Evolutionary conservation across 2,113 vertebrate species (phyloP).

Genomic region (Pterocles gutturalis): DNA sequence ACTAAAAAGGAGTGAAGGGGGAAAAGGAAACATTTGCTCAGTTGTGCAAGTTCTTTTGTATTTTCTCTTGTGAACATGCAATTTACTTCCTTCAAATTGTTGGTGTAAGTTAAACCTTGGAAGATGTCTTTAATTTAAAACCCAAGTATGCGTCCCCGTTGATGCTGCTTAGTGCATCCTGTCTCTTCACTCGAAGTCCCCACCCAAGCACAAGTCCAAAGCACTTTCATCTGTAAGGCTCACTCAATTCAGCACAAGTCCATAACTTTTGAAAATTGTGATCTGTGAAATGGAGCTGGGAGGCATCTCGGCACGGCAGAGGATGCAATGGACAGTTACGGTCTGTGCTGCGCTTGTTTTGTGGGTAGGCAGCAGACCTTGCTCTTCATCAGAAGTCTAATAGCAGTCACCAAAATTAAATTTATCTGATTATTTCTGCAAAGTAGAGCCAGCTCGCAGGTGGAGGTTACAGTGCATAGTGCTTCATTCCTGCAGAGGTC

Average conservation of each 20-base stretch:
- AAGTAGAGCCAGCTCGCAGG: neutral
- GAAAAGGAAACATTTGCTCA: neutral
- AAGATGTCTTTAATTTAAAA: neutral
- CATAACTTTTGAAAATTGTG: neutral
- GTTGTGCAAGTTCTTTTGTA: neutral
- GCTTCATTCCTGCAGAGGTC: neutral
- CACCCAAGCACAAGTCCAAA: neutral
- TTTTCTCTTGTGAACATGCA: neutral
- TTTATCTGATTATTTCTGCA: neutral
- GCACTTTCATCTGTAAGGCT: neutral
- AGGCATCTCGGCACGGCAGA: rapidly evolving
- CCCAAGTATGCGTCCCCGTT: neutral
- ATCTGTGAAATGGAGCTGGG: neutral
- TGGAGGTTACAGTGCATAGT: rapidly evolving
- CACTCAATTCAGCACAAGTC: neutral
- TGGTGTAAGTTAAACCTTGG: neutral
- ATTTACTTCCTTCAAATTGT: neutral
- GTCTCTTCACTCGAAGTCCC: neutral
- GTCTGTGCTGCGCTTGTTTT: neutral
- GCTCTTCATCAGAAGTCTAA: neutral
- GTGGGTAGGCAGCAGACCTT: neutral
- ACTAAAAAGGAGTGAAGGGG: neutral
- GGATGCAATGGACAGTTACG: rapidly evolving
- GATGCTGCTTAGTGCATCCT: neutral
- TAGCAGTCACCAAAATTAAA: neutral